phyloP scores from a whole-genome alignment of 2,888 invertebrate species.

The Neoaliturus tenellus region DNA sequence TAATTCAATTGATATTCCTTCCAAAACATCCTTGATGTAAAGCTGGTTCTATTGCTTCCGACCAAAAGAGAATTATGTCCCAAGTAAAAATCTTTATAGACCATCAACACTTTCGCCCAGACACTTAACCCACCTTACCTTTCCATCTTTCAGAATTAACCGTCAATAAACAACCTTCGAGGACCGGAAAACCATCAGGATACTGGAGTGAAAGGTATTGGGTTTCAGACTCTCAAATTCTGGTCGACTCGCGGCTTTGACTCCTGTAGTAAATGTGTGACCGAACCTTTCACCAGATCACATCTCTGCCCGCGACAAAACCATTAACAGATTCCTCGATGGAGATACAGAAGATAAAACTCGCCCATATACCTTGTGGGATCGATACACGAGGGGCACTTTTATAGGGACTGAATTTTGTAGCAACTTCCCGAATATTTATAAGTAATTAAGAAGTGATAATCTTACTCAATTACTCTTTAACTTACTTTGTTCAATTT shows the following conservation, averaged over 20 bases:
- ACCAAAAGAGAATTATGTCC: neutral
- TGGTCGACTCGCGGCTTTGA: neutral
- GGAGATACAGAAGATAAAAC: neutral
- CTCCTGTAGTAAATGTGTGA: neutral
- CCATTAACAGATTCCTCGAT: slow-evolving; percentile 20
- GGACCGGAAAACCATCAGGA: neutral
- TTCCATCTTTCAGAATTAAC: neutral
- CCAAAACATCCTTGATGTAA: no score
- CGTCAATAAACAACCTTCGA: neutral
- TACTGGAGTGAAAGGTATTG: neutral
- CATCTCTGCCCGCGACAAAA: slow-evolving; percentile 10
- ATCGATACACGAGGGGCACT: no score
- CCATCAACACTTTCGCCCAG: neutral
- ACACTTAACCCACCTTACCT: neutral
- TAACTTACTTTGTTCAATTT: no score
- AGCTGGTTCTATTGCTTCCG: neutral
- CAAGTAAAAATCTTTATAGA: neutral
- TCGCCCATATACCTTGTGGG: neutral
- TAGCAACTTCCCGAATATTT: no score
- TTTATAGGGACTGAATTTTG: no score
- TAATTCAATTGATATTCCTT: no score
- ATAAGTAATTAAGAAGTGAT: no score
- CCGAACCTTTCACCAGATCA: slow-evolving; percentile 13
- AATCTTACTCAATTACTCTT: no score
- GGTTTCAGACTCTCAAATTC: neutral